These are phyloP conservation scores for Acromyrmex charruanus DNA, from an alignment of 1,140 invertebrate genomes.

Conservation along the genomic window DNA sequence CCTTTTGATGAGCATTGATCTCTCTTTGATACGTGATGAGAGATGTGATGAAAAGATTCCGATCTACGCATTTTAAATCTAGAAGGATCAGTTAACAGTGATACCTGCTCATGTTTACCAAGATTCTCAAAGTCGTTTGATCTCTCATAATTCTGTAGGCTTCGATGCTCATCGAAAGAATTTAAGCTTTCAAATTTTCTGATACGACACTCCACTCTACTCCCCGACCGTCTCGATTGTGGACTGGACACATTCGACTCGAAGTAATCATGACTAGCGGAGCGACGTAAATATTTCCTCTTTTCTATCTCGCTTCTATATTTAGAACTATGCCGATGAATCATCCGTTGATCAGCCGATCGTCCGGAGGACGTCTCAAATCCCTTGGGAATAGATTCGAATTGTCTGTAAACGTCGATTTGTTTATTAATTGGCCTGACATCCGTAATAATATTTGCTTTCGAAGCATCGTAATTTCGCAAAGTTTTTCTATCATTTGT, in stretches of 20 bases:
- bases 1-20: conserved; percentile 76
- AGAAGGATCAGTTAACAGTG: conserved; percentile 5
- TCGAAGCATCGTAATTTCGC: conserved; percentile 70
- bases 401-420: conserved; percentile 66
- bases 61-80: conserved; percentile 79
- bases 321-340: conserved; percentile 67
- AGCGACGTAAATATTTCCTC: conserved; percentile 71
- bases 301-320: conserved; percentile 78
- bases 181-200: conserved; percentile 84
- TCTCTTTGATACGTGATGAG: conserved; percentile 63
- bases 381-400: conserved; percentile 52
- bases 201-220: conserved; percentile 80
- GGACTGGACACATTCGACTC: conserved; percentile 76
- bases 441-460: conserved; percentile 19
- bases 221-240: conserved; percentile 84
- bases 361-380: conserved; percentile 57
- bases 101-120: conserved; percentile 48
- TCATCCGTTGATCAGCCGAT: conserved; percentile 74
- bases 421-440: background rate
- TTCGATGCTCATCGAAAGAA: conserved; percentile 81
- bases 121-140: conserved; percentile 62
- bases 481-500: conserved; percentile 58
- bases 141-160: conserved; percentile 72
- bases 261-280: conserved; percentile 73
- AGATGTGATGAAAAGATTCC: conserved; percentile 84